A percentile compares a stretch with the other conserved stretches of the same genome.
Evolutionary conservation across 2,113 vertebrate species (phyloP).

Genomic region (Canis aureus): DNA sequence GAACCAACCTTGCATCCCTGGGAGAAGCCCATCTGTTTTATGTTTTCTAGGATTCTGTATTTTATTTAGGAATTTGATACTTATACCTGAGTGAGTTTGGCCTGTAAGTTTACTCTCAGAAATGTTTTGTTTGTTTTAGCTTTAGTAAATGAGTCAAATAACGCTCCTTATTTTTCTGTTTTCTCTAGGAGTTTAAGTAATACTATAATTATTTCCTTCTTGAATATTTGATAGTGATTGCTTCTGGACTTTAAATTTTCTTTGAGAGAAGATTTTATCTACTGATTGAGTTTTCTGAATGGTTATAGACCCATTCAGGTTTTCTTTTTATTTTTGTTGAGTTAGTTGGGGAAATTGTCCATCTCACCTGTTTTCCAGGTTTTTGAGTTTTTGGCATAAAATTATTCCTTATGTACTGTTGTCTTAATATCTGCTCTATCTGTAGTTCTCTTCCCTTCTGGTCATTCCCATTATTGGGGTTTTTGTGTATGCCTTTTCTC

Average conservation of each 20-base stretch:
- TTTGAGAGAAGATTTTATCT: constrained; percentile 13
- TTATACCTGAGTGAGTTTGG: not conserved
- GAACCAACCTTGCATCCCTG: not conserved
- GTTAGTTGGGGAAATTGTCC: not conserved
- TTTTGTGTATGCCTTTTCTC: not conserved
- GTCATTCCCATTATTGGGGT: not conserved
- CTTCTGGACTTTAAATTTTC: not conserved
- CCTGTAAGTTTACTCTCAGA: not conserved
- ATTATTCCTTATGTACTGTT: not conserved
- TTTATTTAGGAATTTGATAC: not conserved
- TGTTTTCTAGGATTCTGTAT: not conserved
- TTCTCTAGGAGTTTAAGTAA: not conserved
- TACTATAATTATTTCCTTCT: not conserved
- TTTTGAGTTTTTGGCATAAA: not conserved
- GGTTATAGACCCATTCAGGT: not conserved
- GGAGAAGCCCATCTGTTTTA: not conserved
- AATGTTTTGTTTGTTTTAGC: not conserved
- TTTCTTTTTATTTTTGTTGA: not conserved
- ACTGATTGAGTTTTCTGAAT: not conserved
- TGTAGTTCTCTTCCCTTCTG: not conserved
- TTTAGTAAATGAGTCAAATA: not conserved
- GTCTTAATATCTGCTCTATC: not conserved
- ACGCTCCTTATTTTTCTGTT: not conserved
- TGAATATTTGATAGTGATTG: not conserved
- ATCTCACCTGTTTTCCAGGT: not conserved